Evolutionary conservation across 2,113 vertebrate species (phyloP).

Genomic region (Cheirogaleus medius): DNA sequence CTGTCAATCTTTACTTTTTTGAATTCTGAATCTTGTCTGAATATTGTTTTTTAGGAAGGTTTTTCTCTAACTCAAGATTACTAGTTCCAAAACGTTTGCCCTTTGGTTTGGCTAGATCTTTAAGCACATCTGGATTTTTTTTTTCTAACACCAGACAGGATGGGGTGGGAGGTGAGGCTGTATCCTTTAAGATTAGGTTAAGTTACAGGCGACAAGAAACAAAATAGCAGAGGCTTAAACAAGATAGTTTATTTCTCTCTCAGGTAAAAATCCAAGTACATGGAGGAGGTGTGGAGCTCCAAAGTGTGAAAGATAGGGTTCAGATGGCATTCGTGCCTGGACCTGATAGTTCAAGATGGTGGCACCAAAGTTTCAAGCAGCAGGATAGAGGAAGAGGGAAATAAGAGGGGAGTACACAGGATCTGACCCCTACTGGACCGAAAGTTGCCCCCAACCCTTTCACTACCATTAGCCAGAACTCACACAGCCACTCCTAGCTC

Average conservation of each 20-base stretch:
- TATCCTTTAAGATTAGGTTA: constrained; percentile 1
- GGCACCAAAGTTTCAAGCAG: background rate
- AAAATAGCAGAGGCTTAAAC: background rate
- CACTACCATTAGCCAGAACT: background rate
- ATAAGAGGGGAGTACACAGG: background rate
- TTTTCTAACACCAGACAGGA: background rate
- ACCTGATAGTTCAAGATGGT: background rate
- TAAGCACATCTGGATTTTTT: background rate
- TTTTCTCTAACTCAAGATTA: background rate
- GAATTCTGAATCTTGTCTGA: background rate
- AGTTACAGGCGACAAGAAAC: background rate
- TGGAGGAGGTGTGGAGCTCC: background rate
- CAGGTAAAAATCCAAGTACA: background rate
- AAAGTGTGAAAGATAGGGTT: background rate
- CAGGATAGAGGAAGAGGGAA: background rate
- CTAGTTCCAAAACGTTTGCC: background rate
- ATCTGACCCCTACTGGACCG: background rate
- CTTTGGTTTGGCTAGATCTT: background rate
- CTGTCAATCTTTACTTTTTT: background rate
- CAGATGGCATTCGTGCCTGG: background rate
- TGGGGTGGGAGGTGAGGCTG: background rate
- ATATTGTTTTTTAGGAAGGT: background rate
- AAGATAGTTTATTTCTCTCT: background rate
- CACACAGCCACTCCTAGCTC: background rate
- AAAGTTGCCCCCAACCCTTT: background rate